Conservation (phyloP, 2,113 vertebrate species). For the Caranx melampygus region DNA sequence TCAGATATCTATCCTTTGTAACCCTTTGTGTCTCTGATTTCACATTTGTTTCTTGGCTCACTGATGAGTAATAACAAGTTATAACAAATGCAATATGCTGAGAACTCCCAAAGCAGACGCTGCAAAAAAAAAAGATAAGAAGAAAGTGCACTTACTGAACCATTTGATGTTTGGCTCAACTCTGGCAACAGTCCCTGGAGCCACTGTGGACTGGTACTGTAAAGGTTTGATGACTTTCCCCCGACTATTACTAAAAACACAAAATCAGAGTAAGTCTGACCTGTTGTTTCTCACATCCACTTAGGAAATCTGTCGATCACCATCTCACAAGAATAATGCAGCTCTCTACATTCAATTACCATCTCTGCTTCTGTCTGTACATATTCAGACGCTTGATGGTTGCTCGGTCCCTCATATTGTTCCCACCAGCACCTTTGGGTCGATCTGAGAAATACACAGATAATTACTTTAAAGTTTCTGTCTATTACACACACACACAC, state of each 20-base stretch:
- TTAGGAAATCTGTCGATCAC: not conserved
- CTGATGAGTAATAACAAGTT: not conserved
- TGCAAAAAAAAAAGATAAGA: not conserved
- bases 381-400: constrained; percentile 97
- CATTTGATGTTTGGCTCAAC: constrained; percentile 99
- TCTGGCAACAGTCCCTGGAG: constrained; percentile 93
- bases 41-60: not conserved
- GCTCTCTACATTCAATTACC: constrained; percentile 80
- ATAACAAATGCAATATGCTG: not conserved
- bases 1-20: not conserved
- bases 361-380: constrained; percentile 96
- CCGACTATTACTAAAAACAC: constrained; percentile 84
- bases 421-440: constrained; percentile 87
- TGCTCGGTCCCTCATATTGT: constrained; percentile 94
- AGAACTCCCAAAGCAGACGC: not conserved
- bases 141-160: constrained; percentile 89
- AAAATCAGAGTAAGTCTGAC: not conserved
- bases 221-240: constrained; percentile 94
- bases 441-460: constrained; percentile 85
- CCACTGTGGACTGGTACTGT: constrained; percentile 91
- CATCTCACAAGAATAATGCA: not conserved
- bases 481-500: not conserved
- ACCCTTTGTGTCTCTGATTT: not conserved
- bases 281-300: not conserved
- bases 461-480: not conserved